Percentiles rank a stretch among this genome's conserved stretches.
Evolutionary conservation across 30 jellyfish, hydroid and myxozoan species (phyloP).

Genomic region (Nemopilema nomurai): DNA sequence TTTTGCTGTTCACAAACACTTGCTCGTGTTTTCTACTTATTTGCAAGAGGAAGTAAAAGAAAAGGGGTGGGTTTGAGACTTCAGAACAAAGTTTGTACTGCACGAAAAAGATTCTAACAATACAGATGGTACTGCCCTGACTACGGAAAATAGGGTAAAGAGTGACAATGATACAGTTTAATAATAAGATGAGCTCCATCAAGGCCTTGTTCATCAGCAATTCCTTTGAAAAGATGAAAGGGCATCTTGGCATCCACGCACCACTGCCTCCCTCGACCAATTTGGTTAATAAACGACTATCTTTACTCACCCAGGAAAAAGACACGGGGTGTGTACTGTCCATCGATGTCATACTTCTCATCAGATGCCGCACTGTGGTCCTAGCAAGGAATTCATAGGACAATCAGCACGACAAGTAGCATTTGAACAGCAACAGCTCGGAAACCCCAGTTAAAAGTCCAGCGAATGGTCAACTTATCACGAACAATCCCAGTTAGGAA

Average conservation of each 20-base stretch:
- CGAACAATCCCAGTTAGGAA: no score
- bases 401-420: no score
- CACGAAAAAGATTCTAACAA: no score
- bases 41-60: neutral
- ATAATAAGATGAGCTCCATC: no score
- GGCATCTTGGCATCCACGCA: no score
- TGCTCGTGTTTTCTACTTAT: no score
- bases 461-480: neutral
- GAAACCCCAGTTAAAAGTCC: no score
- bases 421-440: no score
- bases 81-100: neutral
- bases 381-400: constrained; percentile 28
- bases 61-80: neutral
- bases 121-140: no score
- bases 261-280: neutral
- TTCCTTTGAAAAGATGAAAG: no score
- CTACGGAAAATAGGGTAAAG: no score
- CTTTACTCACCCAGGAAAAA: constrained; percentile 64
- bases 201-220: neutral
- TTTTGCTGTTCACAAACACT: neutral
- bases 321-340: constrained; percentile 93
- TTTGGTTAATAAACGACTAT: neutral
- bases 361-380: constrained; percentile 76
- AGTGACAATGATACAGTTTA: no score
- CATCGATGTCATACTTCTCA: constrained; percentile 87